Evolutionary conservation across 2,113 vertebrate genomes (phyloP), one percentile per base, ranked within the genome.

Genomic region (Hypocryptadius cinnamomeus): DNA sequence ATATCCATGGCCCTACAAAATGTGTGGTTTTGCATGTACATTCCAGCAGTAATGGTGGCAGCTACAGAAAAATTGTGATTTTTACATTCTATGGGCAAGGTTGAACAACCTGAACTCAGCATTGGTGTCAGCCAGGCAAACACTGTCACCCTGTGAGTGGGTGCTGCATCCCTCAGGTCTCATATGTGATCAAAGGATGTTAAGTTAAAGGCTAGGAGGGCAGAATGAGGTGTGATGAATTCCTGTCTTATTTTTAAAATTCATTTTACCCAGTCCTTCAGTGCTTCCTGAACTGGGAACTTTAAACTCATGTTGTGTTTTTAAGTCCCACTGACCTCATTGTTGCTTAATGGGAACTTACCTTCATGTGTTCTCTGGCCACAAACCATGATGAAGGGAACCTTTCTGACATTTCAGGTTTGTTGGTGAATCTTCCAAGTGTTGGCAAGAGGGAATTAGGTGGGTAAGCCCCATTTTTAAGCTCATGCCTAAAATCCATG

Each of bases 101-200:
- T 11, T 64, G 66, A 47, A 3, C 7, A 47, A 10, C 23, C 61
- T 87, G 56, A 50, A 30, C 33, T 39, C 30, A 45, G 71, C 35
- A 11, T 63, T 39, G 10, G 4, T 44, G 6, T 72, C 71, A 44
- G 9, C 9, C 9, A 35, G 69, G 17, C 35, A 56, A 33, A 47
- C 25, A 5, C 6, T 69, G 12, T 30, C 39, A 73, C 11, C 44
- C 45, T 88, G 31, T 15, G 45, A 30, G 25, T 16, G 50, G 40
- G 10, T 51, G 28, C 11, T 60, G 65, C 27, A 40, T 37, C 44
- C 44, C 50, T 76, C 54, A 48, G 50, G n/a, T 57, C 59, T 54
- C 33, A 24, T n/a, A 7, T 5, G 15, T 30, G 24, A 56, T n/a
- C 1, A 6, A 72, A 37, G n/a, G 4, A 24, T 2, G 1, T 31